phyloP scores from a whole-genome alignment of 2,113 vertebrate species.

The Corynorhinus townsendii region DNA sequence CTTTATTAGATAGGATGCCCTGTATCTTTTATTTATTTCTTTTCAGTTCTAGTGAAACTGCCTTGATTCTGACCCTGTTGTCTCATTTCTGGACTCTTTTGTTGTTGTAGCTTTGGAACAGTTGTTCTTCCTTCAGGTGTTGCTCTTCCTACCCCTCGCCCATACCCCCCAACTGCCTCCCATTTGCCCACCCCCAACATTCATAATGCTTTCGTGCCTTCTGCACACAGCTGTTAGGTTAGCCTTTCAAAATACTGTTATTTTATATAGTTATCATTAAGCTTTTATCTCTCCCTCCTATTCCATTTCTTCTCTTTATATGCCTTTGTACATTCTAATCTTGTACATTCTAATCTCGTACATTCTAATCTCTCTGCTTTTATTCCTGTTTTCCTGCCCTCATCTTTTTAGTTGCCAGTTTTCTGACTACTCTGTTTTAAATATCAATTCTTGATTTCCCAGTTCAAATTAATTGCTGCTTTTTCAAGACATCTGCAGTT shows the following conservation, averaged over 20 bases:
- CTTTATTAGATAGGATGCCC: background rate
- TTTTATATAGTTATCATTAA: background rate
- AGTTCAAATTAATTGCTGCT: background rate
- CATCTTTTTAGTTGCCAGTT: background rate
- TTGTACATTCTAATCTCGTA: background rate
- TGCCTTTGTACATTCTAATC: background rate
- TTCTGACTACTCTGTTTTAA: background rate
- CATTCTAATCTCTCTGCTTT: background rate
- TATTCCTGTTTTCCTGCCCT: background rate
- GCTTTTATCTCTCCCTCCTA: background rate
- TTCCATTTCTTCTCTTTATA: background rate
- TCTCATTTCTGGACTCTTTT: background rate
- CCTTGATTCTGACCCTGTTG: background rate
- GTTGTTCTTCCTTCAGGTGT: background rate
- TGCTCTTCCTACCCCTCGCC: rapidly evolving
- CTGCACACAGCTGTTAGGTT: background rate
- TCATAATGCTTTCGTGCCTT: background rate
- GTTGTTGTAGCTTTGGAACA: background rate
- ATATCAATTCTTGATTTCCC: background rate
- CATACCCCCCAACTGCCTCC: background rate
- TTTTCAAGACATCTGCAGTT: background rate
- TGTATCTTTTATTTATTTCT: background rate
- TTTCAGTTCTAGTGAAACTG: background rate
- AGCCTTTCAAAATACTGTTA: background rate
- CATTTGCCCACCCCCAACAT: background rate